A percentile compares a stretch with the other conserved stretches of the same genome.
Conservation (phyloP, 2,888 invertebrate species). For the Aphelenchoides bicaudatus region DNA sequence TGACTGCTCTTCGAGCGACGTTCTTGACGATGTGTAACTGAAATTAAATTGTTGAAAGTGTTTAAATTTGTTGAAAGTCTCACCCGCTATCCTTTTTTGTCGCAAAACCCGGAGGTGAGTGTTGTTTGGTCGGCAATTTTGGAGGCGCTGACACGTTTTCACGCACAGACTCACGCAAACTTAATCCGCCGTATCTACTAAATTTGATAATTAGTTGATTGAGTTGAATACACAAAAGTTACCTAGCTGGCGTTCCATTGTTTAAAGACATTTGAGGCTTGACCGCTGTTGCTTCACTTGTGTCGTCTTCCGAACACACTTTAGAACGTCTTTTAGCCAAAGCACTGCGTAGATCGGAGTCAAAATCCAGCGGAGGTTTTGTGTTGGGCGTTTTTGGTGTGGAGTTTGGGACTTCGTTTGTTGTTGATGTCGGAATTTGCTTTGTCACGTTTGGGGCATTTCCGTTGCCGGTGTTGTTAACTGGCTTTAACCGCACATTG, state of each 20-base stretch:
- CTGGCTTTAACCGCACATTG: conserved; percentile 37
- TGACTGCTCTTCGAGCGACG: conserved; percentile 48
- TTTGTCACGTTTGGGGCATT: conserved; percentile 15
- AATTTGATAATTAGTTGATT: conserved; percentile 6
- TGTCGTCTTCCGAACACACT: conserved; percentile 50
- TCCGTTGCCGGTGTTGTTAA: no score
- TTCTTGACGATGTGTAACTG: conserved; percentile 60
- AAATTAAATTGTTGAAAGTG: conserved; percentile 2
- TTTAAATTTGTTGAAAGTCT: conserved; percentile 19
- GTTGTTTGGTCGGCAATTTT: conserved; percentile 36
- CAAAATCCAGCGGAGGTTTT: conserved; percentile 48
- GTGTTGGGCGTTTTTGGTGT: conserved; percentile 15
- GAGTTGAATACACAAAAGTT: neutral
- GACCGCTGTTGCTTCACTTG: conserved; percentile 12
- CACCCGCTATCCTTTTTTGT: conserved; percentile 59
- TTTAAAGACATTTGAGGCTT: neutral
- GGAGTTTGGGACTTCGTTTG: conserved; percentile 4
- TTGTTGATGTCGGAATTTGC: neutral
- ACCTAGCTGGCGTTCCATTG: neutral
- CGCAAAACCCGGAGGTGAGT: conserved; percentile 53
- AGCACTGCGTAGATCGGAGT: conserved; percentile 57
- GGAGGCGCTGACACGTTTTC: conserved; percentile 47
- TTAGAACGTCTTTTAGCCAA: conserved; percentile 57
- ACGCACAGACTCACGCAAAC: conserved; percentile 58
- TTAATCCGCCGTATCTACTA: conserved; percentile 50